Base-by-base conservation (phyloP, 1,140 invertebrate species). In the Steinernema feltiae region DNA sequence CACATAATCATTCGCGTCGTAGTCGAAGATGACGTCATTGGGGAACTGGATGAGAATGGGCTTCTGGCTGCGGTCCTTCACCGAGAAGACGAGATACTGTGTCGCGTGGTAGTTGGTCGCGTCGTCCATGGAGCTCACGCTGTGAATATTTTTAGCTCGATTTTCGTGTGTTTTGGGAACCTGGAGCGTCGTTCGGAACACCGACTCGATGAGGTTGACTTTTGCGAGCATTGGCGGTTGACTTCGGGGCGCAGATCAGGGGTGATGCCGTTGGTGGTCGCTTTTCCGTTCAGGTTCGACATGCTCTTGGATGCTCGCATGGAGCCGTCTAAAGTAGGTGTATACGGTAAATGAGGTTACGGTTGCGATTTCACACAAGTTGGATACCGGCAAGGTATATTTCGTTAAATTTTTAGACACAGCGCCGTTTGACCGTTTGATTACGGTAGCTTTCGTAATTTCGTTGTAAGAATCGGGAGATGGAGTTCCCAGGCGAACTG, bases 401-500 rank as follows among this genome's bases (percentile, higher is more conserved):
- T n/a, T n/a, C n/a, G n/a, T n/a, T n/a, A n/a, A n/a, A n/a, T n/a
- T n/a, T n/a, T n/a, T n/a, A n/a, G n/a, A n/a, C n/a, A n/a, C n/a
- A n/a, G n/a, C n/a, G n/a, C n/a, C n/a, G n/a, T n/a, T n/a, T n/a
- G n/a, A n/a, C n/a, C n/a, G n/a, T n/a, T n/a, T n/a, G n/a, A n/a
- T n/a, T n/a, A n/a, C n/a, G n/a, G n/a, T n/a, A n/a, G n/a, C n/a
- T n/a, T n/a, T n/a, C n/a, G n/a, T n/a, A n/a, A n/a, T n/a, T n/a
- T n/a, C n/a, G n/a, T n/a, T n/a, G n/a, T 80, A 0, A 80, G 18
- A 30, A 80, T 76, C 0, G 79, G 79, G n/a, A 79, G 53, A 29
- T 32, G 78, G n/a, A 80, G 35, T 15, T 80, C 71, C 79, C 79
- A 80, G n/a, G 79, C 79, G 72, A 79, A 79, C 32, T 80, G 79